phyloP scores from a whole-genome alignment of 2,888 invertebrate species.

The Acleris literana region DNA sequence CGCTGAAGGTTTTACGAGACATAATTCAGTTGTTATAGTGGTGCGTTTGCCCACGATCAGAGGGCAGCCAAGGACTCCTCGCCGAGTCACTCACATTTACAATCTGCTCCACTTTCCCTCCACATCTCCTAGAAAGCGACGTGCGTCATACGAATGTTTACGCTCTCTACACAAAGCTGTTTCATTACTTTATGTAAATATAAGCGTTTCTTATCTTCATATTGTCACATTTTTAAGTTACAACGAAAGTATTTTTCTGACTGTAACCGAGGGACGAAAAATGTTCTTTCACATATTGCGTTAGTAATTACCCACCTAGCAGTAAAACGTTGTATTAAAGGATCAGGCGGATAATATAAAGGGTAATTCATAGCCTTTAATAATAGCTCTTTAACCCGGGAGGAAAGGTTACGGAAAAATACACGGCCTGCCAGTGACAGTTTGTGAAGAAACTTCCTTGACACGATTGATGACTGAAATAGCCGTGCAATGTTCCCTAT shows the following conservation, averaged over 20 bases:
- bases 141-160: slow-evolving; percentile 27
- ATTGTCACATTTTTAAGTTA: slow-evolving; percentile 9
- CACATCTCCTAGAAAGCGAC: slow-evolving; percentile 28
- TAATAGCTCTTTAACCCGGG: slow-evolving; percentile 13
- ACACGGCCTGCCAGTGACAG: slow-evolving; percentile 8
- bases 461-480: slow-evolving; percentile 7
- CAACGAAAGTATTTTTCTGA: slow-evolving; percentile 5
- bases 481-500: not conserved
- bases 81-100: slow-evolving; percentile 42
- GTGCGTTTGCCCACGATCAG: slow-evolving; percentile 59
- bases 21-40: slow-evolving; percentile 55
- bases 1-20: slow-evolving; percentile 53
- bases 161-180: slow-evolving; percentile 5
- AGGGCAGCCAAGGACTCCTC: slow-evolving; percentile 65
- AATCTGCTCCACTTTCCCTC: slow-evolving; percentile 42
- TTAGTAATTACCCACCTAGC: slow-evolving; percentile 11
- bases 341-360: slow-evolving; percentile 24
- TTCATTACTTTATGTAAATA: slow-evolving; percentile 21
- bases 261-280: slow-evolving; percentile 4
- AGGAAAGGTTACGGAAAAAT: slow-evolving; percentile 18
- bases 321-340: slow-evolving; percentile 27
- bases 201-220: slow-evolving; percentile 7
- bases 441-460: slow-evolving; percentile 5
- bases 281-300: slow-evolving; percentile 19
- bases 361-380: slow-evolving; percentile 32